Base-by-base conservation (phyloP, 2,797 vertebrate species). In the Rhodeus uyekii region DNA sequence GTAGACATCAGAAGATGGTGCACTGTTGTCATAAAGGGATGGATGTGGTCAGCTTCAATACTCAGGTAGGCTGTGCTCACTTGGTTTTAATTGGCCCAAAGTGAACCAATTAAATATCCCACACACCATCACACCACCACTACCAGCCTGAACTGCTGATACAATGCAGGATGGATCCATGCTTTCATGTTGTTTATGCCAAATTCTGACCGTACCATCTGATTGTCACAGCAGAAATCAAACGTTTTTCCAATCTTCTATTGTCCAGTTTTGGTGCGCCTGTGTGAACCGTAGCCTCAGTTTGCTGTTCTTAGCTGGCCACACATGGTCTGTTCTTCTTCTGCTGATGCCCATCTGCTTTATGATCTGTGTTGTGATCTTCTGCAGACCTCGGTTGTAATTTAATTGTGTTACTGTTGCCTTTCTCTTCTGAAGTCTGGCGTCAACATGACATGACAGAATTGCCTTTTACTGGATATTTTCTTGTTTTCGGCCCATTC, bases 121-220 rank as follows among this genome's bases (percentile, higher is more conserved):
- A 7, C 14, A 68, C 8, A 27, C 1, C n/a, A 9, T 18, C 1
- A 42, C 1, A 68, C 6, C n/a, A 67, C n/a, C n/a, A 67, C n/a
- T n/a, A n/a, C 0, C 1, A 38, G 19, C 34, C 19, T 36, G 32
- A 24, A 67, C 1, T 3, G 1, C 34, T 87, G 75, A 84, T 32
- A 60, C 75, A 83, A 86, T 77, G 46, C 80, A 84, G 58, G 71
- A 76, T 83, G 27, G 76, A 87, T 86, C 75, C 69, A 72, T 86
- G 63, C 27, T 76, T 83, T 84, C 83, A 74, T 84, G 80, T 84
- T 80, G 50, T 83, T 84, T 84, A 83, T 24, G 18, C 72, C 60
- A 81, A 83, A 86, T 83, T 87, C 83, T 81, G 60, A 80, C 46
- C 83, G 53, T 60, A 44, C 64, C 19, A 81, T 83, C 71, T 50